Evolutionary conservation across 2,113 vertebrate genomes (phyloP), one percentile per base, ranked within the genome.

Genomic region (Vicugna pacos): DNA sequence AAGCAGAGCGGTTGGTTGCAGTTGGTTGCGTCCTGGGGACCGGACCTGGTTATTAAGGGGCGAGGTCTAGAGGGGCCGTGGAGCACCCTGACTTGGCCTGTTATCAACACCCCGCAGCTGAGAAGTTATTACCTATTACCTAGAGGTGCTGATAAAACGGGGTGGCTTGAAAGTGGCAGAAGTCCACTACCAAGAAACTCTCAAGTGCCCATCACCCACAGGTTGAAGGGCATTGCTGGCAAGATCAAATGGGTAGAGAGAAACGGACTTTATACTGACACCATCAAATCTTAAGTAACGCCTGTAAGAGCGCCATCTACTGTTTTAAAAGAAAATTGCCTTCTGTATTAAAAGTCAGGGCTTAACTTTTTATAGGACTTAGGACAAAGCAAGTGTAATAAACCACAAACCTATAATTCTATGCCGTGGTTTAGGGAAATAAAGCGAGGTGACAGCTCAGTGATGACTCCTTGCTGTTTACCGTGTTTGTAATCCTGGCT

Each of bases 271-370:
- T 38, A 89, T 48, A 50, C 5, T 15, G 9, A 56, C 3, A n/a
- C 8, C 6, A 22, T 32, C 50, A 69, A 56, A 20, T 62, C 35
- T 9, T 17, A 15, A 15, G 42, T 82, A 73, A 60, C 24, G 69
- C 58, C 89, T 72, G 19, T 6, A 19, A 95, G 65, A 80, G 30
- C 89, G 54, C 96, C 95, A 97, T 60, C 91, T 97, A 88, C 89
- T 93, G 97, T 90, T 95, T 91, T 73, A 94, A 88, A 87, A 76
- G 52, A 91, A 93, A 76, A 93, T 60, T 88, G 54, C 28, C 12
- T 77, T 65, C n/a, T 48, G 12, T 83, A 5, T 42, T 83, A 65
- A 56, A 91, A 87, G 38, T 42, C 1, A 5, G 46, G 24, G 8
- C 24, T 94, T 62, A 22, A 35, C 77, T 77, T 92, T 80, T 82